Percentiles rank a stretch among this genome's conserved stretches.
Evolutionary conservation across 2,113 vertebrate genomes (phyloP).

Genomic region (human (Homo sapiens)): DNA sequence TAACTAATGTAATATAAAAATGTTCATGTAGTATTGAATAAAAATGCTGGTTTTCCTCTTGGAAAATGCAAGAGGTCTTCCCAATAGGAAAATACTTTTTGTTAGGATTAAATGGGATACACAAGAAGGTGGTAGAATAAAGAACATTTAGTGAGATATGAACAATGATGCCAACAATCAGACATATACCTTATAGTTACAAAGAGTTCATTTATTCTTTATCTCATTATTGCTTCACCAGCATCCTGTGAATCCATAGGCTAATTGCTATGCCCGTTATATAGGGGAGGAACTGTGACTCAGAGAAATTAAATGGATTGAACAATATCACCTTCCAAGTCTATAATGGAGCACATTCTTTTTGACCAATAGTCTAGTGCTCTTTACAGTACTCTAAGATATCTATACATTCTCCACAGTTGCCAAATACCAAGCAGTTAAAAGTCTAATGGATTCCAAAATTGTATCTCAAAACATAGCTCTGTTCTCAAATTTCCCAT

Average conservation of each 20-base stretch:
- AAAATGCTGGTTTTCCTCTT: background rate
- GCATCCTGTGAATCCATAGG: background rate
- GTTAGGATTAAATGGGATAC: background rate
- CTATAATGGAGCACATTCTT: background rate
- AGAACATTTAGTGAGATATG: background rate
- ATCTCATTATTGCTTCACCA: background rate
- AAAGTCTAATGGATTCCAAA: background rate
- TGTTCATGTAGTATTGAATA: background rate
- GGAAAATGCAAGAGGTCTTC: background rate
- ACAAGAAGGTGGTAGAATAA: background rate
- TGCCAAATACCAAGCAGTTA: background rate
- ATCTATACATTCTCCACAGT: background rate
- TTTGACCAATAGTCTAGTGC: background rate
- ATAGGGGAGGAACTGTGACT: background rate
- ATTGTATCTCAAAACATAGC: background rate
- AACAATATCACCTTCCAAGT: background rate
- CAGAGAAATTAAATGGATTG: background rate
- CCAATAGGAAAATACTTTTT: background rate
- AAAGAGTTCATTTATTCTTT: background rate
- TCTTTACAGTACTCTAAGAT: background rate
- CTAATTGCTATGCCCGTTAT: background rate
- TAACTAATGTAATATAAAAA: background rate
- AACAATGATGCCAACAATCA: background rate
- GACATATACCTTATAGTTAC: background rate
- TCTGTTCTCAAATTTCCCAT: background rate